Evolutionary conservation across 1,140 invertebrate species (phyloP).

Genomic region (Cotesia chilonis): DNA sequence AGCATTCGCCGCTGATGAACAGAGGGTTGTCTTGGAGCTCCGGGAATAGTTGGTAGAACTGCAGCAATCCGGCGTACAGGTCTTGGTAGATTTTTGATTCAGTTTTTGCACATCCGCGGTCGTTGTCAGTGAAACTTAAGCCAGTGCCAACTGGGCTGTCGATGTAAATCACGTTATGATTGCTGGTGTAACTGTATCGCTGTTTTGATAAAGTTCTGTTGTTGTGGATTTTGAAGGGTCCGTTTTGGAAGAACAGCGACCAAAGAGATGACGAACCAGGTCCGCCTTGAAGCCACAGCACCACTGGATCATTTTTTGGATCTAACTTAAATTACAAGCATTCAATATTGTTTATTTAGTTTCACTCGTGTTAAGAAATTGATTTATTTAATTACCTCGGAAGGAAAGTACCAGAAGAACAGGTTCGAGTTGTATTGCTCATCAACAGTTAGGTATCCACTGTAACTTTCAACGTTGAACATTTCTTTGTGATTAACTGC

Average conservation of each 20-base stretch:
- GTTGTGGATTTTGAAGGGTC: conserved; percentile 74
- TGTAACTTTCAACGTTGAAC: conserved; percentile 65
- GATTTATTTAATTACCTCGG: conserved; percentile 54
- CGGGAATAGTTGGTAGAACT: conserved; percentile 80
- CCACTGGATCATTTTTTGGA: conserved; percentile 72
- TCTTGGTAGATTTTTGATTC: conserved; percentile 75
- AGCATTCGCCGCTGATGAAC: no score
- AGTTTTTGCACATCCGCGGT: conserved; percentile 72
- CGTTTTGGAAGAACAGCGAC: conserved; percentile 84
- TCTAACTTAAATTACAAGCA: conserved; percentile 44
- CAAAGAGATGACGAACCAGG: conserved; percentile 83
- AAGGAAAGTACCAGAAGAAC: conserved; percentile 91
- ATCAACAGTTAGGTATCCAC: conserved; percentile 80
- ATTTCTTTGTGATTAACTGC: conserved; percentile 58
- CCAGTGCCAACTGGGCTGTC: conserved; percentile 89
- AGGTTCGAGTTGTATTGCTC: conserved; percentile 80
- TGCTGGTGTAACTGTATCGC: conserved; percentile 78
- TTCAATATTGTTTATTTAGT: not conserved
- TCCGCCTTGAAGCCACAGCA: conserved; percentile 87
- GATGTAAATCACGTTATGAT: conserved; percentile 82
- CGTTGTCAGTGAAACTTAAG: conserved; percentile 76
- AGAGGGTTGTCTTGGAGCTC: conserved; percentile 67
- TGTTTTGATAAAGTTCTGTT: conserved; percentile 70
- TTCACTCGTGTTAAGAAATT: no score
- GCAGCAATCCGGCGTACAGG: conserved; percentile 72